These are phyloP conservation scores for Pandemis cinnamomeana DNA, from an alignment of 2,888 invertebrate genomes.

Conservation along the genomic window DNA sequence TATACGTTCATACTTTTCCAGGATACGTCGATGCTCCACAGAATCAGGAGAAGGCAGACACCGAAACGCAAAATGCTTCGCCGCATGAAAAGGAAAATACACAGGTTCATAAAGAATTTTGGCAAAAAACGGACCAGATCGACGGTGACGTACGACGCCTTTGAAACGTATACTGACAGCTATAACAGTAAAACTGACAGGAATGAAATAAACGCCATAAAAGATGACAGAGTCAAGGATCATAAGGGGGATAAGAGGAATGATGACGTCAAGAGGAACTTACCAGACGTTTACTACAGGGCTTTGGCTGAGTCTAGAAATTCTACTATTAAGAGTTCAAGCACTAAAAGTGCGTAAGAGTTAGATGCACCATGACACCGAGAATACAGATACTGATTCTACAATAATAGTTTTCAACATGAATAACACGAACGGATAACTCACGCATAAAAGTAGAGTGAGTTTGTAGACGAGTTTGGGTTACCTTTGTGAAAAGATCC, in stretches of 20 bases:
- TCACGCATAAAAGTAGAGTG: too few species aligned
- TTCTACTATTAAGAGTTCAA: slow-evolving; percentile 35
- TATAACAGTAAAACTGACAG: slow-evolving; percentile 16
- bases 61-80: neutral
- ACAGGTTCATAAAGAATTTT: slow-evolving; percentile 50
- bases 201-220: slow-evolving; percentile 6
- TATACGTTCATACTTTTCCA: neutral
- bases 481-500: too few species aligned
- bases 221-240: slow-evolving; percentile 3
- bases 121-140: slow-evolving; percentile 54
- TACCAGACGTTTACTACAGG: slow-evolving; percentile 61
- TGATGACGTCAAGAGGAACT: slow-evolving; percentile 51
- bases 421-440: too few species aligned
- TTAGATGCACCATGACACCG: slow-evolving; percentile 14
- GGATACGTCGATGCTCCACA: neutral
- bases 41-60: neutral
- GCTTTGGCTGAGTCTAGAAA: slow-evolving; percentile 59
- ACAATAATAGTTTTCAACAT: neutral
- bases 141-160: slow-evolving; percentile 45
- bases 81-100: slow-evolving; percentile 34
- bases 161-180: slow-evolving; percentile 33
- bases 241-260: neutral
- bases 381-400: neutral
- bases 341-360: slow-evolving; percentile 21
- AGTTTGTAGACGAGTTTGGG: too few species aligned